Evolutionary conservation across 2,113 vertebrate genomes (phyloP), one percentile per base, ranked within the genome.

Genomic region (Syrrhaptes paradoxus): DNA sequence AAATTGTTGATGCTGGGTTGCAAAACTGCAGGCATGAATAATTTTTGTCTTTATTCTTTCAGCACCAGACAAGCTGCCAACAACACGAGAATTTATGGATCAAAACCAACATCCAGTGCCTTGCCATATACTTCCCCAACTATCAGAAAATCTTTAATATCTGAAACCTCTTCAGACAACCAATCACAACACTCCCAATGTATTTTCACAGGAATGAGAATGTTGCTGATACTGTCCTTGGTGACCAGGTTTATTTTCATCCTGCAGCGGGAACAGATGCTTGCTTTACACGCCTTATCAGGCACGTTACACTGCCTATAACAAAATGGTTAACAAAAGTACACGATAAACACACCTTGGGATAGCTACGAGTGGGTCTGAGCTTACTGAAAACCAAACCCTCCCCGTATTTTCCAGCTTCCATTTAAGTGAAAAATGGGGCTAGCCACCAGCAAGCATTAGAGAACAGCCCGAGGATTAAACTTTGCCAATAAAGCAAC

Each of bases 381-480:
- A 82, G 81, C 74, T 85, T 77, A 73, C 58, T 51, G 74, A 46
- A 90, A 91, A 62, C 26, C 29, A 61, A 80, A 91, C 66, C 32
- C 71, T 87, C 46, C 62, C 75, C 14, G 4, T 46, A 61, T 87
- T 95, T 95, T 75, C 77, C 61, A 81, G 49, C 58, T 62, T 41
- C 41, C 41, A 41, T 41, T 54, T 66, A 88, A 92, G 61, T 78
- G 57, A 92, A 87, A 97, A 95, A 87, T 4, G 7, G 73, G 95
- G 80, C 65, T 81, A 59, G 61, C 45, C 89, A 66, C 93, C 68
- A 81, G 58, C 20, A 63, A 82, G 87, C 72, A 61, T 75, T 75
- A 95, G 65, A 81, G 68, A 95, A 31, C 41, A 85, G 86, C 74
- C 80, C 31, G 76, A 92, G 91, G 86, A 95, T 95, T 95, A 94